These are phyloP conservation scores for Drosophila tripunctata DNA, from an alignment of 2,888 invertebrate species.

Conservation along the genomic window DNA sequence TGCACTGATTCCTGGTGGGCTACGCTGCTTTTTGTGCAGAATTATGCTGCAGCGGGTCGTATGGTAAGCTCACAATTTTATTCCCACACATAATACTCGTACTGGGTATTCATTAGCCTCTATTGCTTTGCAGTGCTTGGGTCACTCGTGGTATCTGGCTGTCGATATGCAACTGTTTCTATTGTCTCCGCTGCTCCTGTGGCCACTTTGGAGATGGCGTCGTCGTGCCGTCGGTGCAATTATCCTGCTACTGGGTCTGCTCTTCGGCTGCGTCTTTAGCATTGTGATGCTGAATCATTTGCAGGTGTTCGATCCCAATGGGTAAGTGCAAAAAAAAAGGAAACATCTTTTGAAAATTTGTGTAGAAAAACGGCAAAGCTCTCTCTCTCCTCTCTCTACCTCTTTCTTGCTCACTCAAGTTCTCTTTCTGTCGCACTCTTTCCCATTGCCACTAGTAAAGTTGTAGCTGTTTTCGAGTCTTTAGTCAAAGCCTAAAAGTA, in stretches of 20 bases:
- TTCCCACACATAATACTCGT: not conserved
- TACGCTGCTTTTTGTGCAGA: constrained; percentile 84
- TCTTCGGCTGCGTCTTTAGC: constrained; percentile 71
- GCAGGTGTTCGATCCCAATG: constrained; percentile 33
- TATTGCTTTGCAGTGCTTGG: constrained; percentile 82
- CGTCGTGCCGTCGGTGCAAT: constrained; percentile 56
- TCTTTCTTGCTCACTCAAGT: too few relatives aligned
- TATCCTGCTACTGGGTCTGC: constrained; percentile 56
- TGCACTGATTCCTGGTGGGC: constrained; percentile 84
- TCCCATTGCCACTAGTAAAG: too few relatives aligned
- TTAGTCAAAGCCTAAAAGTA: not conserved
- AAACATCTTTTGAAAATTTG: too few relatives aligned
- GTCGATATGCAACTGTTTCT: constrained; percentile 86
- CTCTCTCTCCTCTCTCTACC: too few relatives aligned
- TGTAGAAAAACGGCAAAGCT: too few relatives aligned
- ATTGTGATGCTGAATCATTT: constrained; percentile 62
- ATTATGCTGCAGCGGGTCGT: constrained; percentile 77
- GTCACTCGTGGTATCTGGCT: constrained; percentile 86
- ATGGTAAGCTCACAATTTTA: constrained; percentile 55
- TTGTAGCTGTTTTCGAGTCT: too few relatives aligned
- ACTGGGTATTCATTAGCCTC: not conserved
- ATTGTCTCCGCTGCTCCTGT: constrained; percentile 85
- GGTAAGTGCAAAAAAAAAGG: too few relatives aligned
- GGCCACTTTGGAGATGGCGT: constrained; percentile 83
- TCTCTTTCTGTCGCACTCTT: too few relatives aligned